Conservation (phyloP, 2,888 invertebrate species). For the Spialia ferax region DNA sequence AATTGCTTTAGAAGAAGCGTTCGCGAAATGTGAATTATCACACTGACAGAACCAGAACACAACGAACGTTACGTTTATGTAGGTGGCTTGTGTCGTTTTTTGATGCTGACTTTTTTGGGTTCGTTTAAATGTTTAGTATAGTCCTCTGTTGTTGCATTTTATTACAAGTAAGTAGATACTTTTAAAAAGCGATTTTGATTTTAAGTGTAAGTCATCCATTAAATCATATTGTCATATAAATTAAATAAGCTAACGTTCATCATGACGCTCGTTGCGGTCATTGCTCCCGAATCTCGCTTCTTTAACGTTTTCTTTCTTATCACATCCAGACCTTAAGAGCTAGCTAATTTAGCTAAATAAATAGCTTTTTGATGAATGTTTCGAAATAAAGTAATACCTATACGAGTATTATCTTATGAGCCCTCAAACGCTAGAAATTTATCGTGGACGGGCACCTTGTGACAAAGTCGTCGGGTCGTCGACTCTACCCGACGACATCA, state of each 20-base stretch:
- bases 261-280: conserved; percentile 5
- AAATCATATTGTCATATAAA: conserved; percentile 13
- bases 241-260: conserved; percentile 12
- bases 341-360: too few species aligned
- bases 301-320: conserved; percentile 9
- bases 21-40: conserved; percentile 14
- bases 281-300: conserved; percentile 1
- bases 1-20: conserved; percentile 24
- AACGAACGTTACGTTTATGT: not conserved
- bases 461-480: conserved; percentile 51
- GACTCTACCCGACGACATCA: conserved; percentile 34
- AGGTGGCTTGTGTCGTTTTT: conserved; percentile 13
- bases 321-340: not conserved
- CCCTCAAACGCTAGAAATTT: conserved; percentile 13
- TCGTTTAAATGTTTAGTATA: conserved; percentile 1
- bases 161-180: not conserved
- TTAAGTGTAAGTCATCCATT: conserved; percentile 9
- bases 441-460: conserved; percentile 45
- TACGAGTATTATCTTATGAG: conserved; percentile 2
- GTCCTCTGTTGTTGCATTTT: conserved; percentile 1
- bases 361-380: conserved; percentile 17
- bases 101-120: conserved; percentile 1
- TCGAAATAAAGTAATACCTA: conserved; percentile 14
- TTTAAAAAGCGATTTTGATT: conserved; percentile 8
- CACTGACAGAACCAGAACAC: not conserved